phyloP scores from a whole-genome alignment of 2,113 vertebrate species.

The Stercorarius parasiticus region DNA sequence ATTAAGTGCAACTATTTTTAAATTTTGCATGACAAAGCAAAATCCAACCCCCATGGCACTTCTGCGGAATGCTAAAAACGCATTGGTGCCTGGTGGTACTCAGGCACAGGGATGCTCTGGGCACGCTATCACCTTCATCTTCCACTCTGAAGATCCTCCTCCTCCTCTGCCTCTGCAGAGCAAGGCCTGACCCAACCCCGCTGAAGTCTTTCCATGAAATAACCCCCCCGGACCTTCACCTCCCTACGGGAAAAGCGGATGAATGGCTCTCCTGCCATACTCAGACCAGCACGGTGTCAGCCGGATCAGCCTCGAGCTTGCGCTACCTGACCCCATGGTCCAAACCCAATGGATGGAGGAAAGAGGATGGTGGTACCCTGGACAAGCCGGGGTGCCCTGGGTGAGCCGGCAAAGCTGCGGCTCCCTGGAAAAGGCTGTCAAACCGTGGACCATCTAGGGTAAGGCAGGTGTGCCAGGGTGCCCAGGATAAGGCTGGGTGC shows the following conservation, averaged over 20 bases:
- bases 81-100: neutral
- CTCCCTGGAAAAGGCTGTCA: neutral
- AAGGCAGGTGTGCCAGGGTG: neutral
- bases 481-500: rapidly evolving
- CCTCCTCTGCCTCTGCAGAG: neutral
- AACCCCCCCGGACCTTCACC: neutral
- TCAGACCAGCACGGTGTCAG: rapidly evolving
- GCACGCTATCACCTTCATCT: neutral
- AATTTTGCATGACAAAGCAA: slow-evolving; percentile 6
- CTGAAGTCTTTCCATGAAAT: rapidly evolving
- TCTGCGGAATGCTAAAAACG: rapidly evolving
- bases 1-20: slow-evolving; percentile 6
- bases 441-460: neutral
- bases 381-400: neutral
- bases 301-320: rapidly evolving
- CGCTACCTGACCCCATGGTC: rapidly evolving
- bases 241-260: rapidly evolving
- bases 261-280: rapidly evolving
- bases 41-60: neutral
- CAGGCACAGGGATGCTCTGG: neutral
- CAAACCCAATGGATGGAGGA: neutral
- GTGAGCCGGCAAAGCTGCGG: neutral
- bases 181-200: neutral
- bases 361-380: neutral
- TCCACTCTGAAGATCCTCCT: neutral